These are phyloP conservation scores for Drosophila pseudoobscura DNA, from an alignment of 1,140 invertebrate species.

Conservation along the genomic window DNA sequence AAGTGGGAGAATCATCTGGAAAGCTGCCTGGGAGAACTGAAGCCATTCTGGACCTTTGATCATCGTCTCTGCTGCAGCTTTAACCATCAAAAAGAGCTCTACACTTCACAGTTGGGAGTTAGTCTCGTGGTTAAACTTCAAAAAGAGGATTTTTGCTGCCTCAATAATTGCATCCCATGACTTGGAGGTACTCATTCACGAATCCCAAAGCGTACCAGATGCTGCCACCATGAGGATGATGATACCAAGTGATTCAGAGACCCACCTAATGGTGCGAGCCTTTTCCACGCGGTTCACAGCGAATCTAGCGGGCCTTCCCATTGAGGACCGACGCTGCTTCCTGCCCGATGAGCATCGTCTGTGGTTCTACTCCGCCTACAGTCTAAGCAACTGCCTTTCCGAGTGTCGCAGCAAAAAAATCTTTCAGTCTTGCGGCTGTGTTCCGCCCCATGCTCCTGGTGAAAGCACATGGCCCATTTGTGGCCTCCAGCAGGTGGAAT, in stretches of 20 bases:
- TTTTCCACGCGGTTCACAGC: constrained; percentile 27
- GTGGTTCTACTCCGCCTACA: constrained; percentile 84
- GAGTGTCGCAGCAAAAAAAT: constrained; percentile 84
- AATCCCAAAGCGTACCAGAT: constrained; percentile 85
- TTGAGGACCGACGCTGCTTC: constrained; percentile 84
- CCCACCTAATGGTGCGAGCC: constrained; percentile 45
- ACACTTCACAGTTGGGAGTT: constrained; percentile 84
- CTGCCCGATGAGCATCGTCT: constrained; percentile 84
- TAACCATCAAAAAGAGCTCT: constrained; percentile 83
- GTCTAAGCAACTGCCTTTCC: constrained; percentile 86
- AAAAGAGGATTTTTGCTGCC: constrained; percentile 83
- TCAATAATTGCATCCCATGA: constrained; percentile 20
- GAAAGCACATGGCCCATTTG: constrained; percentile 56
- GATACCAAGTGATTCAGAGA: constrained; percentile 28
- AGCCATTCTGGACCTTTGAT: constrained; percentile 84
- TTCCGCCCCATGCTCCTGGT: constrained; percentile 84
- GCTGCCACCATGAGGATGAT: constrained; percentile 76
- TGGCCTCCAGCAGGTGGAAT: constrained; percentile 46
- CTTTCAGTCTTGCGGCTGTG: constrained; percentile 84
- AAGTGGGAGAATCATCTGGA: constrained; percentile 86
- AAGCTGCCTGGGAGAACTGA: constrained; percentile 85
- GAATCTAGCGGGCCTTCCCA: constrained; percentile 17
- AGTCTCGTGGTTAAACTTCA: constrained; percentile 84
- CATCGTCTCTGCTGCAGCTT: constrained; percentile 86
- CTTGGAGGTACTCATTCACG: constrained; percentile 84